Conservation (phyloP, 2,797 vertebrate species). For the Prionace glauca region DNA sequence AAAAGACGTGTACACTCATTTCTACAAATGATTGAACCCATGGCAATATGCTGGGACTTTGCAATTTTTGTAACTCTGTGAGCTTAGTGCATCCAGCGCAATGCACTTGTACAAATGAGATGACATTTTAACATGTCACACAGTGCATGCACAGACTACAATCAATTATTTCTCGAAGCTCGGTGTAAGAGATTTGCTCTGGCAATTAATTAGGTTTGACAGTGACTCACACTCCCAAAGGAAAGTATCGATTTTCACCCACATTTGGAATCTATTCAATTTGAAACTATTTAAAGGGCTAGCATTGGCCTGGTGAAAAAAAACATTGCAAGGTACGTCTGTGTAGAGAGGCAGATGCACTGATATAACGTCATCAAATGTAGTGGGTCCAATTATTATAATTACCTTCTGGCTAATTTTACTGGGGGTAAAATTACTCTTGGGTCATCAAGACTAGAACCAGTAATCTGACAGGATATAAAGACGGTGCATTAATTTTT, state of each 20-base stretch:
- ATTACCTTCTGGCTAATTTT: neutral
- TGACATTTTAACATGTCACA: neutral
- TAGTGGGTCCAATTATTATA: neutral
- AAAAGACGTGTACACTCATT: neutral
- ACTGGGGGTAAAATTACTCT: neutral
- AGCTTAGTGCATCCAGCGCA: neutral
- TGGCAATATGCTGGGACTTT: neutral
- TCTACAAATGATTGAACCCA: neutral
- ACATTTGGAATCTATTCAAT: neutral
- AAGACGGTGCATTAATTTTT: neutral
- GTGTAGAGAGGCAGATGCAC: neutral
- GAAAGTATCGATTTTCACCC: neutral
- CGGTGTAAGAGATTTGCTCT: neutral
- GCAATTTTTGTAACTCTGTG: conserved; percentile 6
- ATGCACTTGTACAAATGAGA: neutral
- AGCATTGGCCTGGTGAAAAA: neutral
- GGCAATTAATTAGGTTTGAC: neutral
- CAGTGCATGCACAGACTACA: no score
- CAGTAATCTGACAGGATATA: neutral
- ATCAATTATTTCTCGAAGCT: conserved; percentile 1
- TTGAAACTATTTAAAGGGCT: neutral
- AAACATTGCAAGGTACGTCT: no score
- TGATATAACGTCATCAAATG: neutral
- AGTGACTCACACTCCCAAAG: neutral
- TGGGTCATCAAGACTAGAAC: neutral